phyloP scores from a whole-genome alignment of 2,888 invertebrate species.

The Schizaphis graminum region DNA sequence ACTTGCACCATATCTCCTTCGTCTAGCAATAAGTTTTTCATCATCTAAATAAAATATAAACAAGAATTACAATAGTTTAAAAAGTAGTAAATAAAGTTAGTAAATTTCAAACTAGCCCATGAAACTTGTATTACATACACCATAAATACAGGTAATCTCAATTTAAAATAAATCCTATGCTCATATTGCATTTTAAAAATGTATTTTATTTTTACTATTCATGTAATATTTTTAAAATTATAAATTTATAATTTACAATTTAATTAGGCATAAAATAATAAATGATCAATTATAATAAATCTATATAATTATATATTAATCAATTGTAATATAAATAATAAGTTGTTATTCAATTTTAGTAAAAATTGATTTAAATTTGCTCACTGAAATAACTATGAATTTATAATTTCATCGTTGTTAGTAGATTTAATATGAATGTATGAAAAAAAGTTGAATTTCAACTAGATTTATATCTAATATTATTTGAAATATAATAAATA shows the following conservation, averaged over 20 bases:
- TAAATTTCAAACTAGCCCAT: not conserved
- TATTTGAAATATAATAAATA: slow-evolving; percentile 71
- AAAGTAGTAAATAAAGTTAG: not conserved
- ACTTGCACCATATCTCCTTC: slow-evolving; percentile 91
- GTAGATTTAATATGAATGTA: not conserved
- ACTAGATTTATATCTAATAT: not conserved
- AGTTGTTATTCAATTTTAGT: not conserved
- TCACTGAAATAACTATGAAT: not conserved
- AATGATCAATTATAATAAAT: too few relatives aligned
- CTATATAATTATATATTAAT: not conserved
- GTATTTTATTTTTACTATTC: too few relatives aligned
- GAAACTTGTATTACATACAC: not conserved
- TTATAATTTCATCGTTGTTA: not conserved
- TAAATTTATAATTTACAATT: too few relatives aligned
- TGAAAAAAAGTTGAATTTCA: not conserved
- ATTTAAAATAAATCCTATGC: too few relatives aligned
- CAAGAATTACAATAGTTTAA: not conserved
- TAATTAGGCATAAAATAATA: too few relatives aligned
- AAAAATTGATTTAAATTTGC: not conserved
- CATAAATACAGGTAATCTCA: too few relatives aligned
- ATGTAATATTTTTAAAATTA: too few relatives aligned
- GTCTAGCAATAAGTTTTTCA: slow-evolving; percentile 90
- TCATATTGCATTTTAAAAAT: too few relatives aligned
- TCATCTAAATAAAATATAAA: slow-evolving; percentile 81
- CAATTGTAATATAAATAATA: not conserved